These are phyloP conservation scores for Boloria selene DNA, from an alignment of 2,888 invertebrate genomes.

Conservation along the genomic window DNA sequence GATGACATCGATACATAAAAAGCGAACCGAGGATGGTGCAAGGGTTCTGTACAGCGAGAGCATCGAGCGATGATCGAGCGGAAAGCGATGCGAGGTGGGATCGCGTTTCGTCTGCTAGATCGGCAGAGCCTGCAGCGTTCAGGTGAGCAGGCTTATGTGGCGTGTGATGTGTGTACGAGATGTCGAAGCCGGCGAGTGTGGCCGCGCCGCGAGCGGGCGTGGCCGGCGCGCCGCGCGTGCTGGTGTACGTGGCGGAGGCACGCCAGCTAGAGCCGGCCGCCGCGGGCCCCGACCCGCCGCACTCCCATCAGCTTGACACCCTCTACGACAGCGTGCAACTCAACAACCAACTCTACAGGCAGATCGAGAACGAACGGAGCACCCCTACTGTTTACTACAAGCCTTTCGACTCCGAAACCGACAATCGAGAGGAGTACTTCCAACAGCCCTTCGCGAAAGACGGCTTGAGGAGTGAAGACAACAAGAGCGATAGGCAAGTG, in stretches of 20 bases:
- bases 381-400: slow-evolving; percentile 62
- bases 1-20: slow-evolving; percentile 63
- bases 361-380: slow-evolving; percentile 56
- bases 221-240: slow-evolving; percentile 77
- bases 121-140: slow-evolving; percentile 50
- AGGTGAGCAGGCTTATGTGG: slow-evolving; percentile 72
- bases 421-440: slow-evolving; percentile 57
- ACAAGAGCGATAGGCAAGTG: slow-evolving; percentile 48
- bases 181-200: slow-evolving; percentile 90
- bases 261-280: slow-evolving; percentile 79
- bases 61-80: slow-evolving; percentile 69
- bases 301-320: slow-evolving; percentile 51
- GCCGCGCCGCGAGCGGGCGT: slow-evolving; percentile 80
- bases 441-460: slow-evolving; percentile 64
- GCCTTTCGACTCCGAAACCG: slow-evolving; percentile 57
- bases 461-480: slow-evolving; percentile 55
- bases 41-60: slow-evolving; percentile 57
- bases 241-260: slow-evolving; percentile 80
- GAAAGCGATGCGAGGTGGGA: slow-evolving; percentile 71
- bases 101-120: slow-evolving; percentile 39
- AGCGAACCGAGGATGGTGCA: slow-evolving; percentile 70
- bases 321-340: slow-evolving; percentile 58
- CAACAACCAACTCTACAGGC: slow-evolving; percentile 56
- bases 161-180: slow-evolving; percentile 89
- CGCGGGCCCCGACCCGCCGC: slow-evolving; percentile 62